Conservation (phyloP, 2,113 vertebrate species). For the Capricornis sumatraensis region DNA sequence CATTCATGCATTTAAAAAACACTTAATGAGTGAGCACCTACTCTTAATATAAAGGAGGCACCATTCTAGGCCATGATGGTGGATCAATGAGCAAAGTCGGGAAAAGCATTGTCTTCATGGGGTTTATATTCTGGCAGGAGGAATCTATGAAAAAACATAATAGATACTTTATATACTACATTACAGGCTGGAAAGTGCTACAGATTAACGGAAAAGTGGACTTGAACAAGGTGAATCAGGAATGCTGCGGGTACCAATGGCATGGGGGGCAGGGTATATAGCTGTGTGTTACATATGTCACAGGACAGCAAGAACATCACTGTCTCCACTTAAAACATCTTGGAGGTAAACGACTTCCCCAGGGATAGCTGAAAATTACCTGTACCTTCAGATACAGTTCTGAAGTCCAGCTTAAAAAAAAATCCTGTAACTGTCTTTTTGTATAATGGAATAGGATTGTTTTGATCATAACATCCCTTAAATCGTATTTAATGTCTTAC, state of each 20-base stretch:
- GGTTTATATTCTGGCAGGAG: neutral
- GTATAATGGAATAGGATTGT: neutral
- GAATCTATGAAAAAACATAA: neutral
- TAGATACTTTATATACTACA: neutral
- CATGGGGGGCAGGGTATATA: neutral
- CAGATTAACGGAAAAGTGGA: neutral
- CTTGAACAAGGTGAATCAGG: neutral
- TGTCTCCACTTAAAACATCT: neutral
- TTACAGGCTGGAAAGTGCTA: neutral
- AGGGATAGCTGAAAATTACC: neutral
- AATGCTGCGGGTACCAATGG: accelerated
- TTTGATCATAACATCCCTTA: neutral
- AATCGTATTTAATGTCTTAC: neutral
- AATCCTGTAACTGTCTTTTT: neutral
- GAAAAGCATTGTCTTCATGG: neutral
- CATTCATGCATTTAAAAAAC: neutral
- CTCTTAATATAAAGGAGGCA: neutral
- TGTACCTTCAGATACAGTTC: neutral
- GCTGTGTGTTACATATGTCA: neutral
- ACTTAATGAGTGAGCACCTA: neutral
- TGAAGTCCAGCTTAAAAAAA: neutral
- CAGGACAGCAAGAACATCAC: neutral
- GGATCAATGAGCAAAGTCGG: neutral
- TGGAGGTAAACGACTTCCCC: neutral
- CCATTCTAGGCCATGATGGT: neutral